A percentile compares a stretch with the other conserved stretches of the same genome.
Conservation (phyloP, 1,140 invertebrate genomes). For the Sitobion miscanthi region DNA sequence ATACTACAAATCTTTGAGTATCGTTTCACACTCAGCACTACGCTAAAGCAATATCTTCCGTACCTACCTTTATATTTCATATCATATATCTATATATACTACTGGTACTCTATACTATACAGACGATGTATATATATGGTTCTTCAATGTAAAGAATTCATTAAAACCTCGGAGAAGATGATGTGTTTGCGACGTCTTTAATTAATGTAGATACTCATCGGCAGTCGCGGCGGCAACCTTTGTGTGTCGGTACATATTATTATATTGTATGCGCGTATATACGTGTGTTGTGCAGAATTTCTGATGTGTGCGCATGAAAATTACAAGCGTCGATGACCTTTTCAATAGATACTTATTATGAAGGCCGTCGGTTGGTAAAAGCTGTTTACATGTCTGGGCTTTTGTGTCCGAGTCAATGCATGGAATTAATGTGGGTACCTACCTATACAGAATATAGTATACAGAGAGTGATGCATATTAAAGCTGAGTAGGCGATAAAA, state of each 20-base stretch:
- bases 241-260: neutral
- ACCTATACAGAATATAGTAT: neutral
- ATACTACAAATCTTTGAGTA: neutral
- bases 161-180: slow-evolving; percentile 1
- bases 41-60: too few relatives aligned
- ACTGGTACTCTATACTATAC: neutral
- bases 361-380: neutral
- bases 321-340: slow-evolving; percentile 22
- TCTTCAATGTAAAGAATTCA: neutral
- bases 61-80: neutral
- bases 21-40: neutral
- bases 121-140: neutral
- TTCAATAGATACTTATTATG: slow-evolving; percentile 16
- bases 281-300: neutral
- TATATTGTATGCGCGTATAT: neutral
- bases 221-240: neutral
- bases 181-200: neutral
- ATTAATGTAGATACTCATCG: slow-evolving; percentile 12
- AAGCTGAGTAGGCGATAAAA: slow-evolving; percentile 24
- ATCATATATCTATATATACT: neutral
- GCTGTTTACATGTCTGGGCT: neutral
- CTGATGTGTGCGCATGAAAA: neutral
- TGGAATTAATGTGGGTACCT: neutral
- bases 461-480: neutral
- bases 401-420: slow-evolving; percentile 1